Evolutionary conservation across 2,113 vertebrate species (phyloP).

Genomic region (Columba livia): DNA sequence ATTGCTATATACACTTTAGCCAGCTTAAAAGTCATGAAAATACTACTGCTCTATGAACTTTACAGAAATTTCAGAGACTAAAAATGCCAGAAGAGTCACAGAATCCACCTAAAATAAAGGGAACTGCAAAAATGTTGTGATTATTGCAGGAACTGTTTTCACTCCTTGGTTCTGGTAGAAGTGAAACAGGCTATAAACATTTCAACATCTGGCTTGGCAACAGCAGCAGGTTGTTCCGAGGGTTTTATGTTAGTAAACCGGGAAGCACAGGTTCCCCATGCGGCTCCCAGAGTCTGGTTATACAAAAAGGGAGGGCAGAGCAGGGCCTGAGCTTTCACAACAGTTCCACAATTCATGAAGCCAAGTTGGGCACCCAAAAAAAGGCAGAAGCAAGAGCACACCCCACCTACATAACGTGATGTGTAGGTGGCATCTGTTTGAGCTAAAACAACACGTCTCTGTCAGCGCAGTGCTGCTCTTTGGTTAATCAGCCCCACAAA

Average conservation of each 20-base stretch:
- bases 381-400: not conserved
- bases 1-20: not conserved
- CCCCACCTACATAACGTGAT: not conserved
- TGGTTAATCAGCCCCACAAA: not conserved
- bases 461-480: not conserved
- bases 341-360: not conserved
- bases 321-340: not conserved
- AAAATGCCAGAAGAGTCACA: not conserved
- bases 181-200: not conserved
- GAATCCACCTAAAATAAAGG: not conserved
- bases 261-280: not conserved
- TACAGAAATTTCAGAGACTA: not conserved
- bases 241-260: not conserved
- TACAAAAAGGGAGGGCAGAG: not conserved
- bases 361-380: not conserved
- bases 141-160: slow-evolving; percentile 8
- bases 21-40: not conserved
- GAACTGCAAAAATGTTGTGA: not conserved
- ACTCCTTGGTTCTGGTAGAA: slow-evolving; percentile 3
- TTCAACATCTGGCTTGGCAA: not conserved
- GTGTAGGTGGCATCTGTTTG: not conserved
- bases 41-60: not conserved
- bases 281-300: not conserved
- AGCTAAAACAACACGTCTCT: not conserved
- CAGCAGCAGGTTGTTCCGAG: not conserved